phyloP scores from a whole-genome alignment of 2,797 vertebrate species.

The Muscicapa striata region DNA sequence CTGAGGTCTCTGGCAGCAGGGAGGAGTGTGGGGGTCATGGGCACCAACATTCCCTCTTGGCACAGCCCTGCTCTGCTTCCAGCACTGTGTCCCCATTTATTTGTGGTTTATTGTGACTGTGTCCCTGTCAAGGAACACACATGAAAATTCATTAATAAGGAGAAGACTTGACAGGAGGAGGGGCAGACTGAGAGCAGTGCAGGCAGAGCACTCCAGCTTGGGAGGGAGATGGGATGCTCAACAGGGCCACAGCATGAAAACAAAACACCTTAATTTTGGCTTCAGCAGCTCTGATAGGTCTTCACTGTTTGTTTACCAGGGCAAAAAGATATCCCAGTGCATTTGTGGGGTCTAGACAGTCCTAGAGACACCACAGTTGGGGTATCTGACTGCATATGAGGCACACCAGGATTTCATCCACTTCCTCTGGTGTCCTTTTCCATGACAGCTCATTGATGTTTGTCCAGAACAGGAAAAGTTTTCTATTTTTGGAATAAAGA shows the following conservation, averaged over 20 bases:
- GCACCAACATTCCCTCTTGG: not conserved
- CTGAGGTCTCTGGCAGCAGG: not conserved
- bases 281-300: not conserved
- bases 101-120: not conserved
- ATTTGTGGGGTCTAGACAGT: not conserved
- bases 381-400: not conserved
- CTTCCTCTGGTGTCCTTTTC: not conserved
- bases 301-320: not conserved
- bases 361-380: not conserved
- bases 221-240: not conserved
- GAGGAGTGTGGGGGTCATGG: accelerated
- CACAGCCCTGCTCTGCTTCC: not conserved
- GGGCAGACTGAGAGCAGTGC: not conserved
- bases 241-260: too few relatives aligned
- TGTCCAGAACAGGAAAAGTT: not conserved
- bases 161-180: not conserved
- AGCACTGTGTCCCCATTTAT: not conserved
- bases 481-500: not conserved
- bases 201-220: accelerated
- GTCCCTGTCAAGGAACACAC: not conserved
- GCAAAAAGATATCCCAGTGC: not conserved
- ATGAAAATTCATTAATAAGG: not conserved
- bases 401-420: not conserved
- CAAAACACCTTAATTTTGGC: not conserved
- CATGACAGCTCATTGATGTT: not conserved